Base-by-base conservation (phyloP, 1,140 invertebrate species). In the Aphelinus atriplicis region DNA sequence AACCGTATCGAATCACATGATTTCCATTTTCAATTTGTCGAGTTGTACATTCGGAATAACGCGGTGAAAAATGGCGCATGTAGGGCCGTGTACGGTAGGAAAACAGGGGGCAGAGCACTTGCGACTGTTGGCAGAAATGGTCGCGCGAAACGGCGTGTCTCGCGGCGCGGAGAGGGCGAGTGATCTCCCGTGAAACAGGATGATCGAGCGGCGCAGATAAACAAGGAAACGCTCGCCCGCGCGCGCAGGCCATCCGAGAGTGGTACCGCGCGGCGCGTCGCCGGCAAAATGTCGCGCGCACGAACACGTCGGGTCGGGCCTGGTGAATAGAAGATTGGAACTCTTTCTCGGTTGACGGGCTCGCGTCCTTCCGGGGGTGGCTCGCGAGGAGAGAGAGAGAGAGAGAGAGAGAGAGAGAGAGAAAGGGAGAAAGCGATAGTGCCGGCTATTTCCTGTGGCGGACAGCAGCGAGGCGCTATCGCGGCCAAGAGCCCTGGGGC, bases 261-360 rank as follows among this genome's bases (percentile, higher is more conserved):
- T 26, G 26, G 26, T 26, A 26, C 26, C 0, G 26, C 26, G 26
- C 26, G 26, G 26, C 26, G 26, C 26, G 26, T 26, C 26, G 26
- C 26, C 26, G 26, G 26, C 26, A 26, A 26, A 26, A 26, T 26
- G 26, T 26, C 26, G 26, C 26, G 26, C 26, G 0, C 26, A 26
- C 26, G 26, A 26, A 26, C 26, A 26, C 26, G 26, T 26, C 26
- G 26, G 26, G 26, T 26, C 26, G 26, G 5, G 58, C 10, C 47
- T 9, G 43, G 57, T 74, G 72, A 67, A 74, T 74, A 53, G 72
- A 68, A 74, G 64, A 74, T 74, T 74, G 64, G 72, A 74, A 74
- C 48, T 68, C 47, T 68, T 74, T 65, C 55, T 60, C 58, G n/a
- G 45, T 56, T 56, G 65, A 50, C 51, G 63, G 43, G 45, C 43